Evolutionary conservation across 2,113 vertebrate genomes (phyloP), one percentile per base, ranked within the genome.

Genomic region (Podarcis muralis): DNA sequence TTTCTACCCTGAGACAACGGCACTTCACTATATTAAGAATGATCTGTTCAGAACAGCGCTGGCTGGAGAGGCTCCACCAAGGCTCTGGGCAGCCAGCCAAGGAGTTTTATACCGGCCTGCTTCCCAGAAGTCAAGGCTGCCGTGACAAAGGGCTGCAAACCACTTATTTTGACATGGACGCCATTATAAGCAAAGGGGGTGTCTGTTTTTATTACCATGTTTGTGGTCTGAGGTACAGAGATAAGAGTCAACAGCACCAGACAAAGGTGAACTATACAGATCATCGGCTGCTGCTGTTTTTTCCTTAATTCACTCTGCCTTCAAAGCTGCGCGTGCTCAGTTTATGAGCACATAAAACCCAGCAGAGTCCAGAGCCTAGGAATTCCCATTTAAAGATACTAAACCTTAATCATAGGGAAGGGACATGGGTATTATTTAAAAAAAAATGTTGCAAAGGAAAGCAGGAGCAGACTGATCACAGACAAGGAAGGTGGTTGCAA

Each of bases 301-400:
- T 1, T 43, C 78, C 48, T 53, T 81, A 75, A 81, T 4, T 6
- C 71, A 66, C 22, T 53, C 22, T 68, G 35, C 53, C 16, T 32
- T 4, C 48, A 7, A 18, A 95, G 16, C 23, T 65, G 85, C 30
- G n/a, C 13, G 59, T 22, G 71, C 68, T 65, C 53, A 89, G 78
- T 1, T 20, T 30, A 71, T 8, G 11, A 32, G 48, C 85, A 40
- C 18, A 71, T 86, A 89, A 69, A 71, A 80, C 3, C 27, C 16
- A 72, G 27, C 79, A 81, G 1, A 5, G 85, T 89, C 77, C 43
- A 32, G 71, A 82, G 13, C 6, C 27, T 71, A 48, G 27, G 7
- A 89, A 90, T n/a, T 76, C 30, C 75, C 35, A 91, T 90, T 57
- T 74, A 87, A 75, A n/a, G n/a, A 2, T 57, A 80, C 81, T 68